Base-by-base conservation (phyloP, 2,113 vertebrate genomes). In the Rattus rattus region DNA sequence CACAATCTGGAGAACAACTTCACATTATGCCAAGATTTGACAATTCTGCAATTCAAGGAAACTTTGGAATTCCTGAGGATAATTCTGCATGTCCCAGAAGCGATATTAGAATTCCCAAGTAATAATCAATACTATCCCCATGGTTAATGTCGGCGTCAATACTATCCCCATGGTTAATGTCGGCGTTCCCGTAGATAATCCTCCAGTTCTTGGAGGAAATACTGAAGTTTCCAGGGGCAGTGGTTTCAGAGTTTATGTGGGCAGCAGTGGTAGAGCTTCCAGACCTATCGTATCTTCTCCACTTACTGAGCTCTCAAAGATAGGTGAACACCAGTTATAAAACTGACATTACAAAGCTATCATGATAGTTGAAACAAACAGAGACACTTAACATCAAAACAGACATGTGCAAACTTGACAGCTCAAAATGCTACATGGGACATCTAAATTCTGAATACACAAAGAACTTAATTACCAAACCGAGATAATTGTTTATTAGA, bases 21-120 rank as follows among this genome's bases (percentile, higher is more conserved):
- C 99, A 99, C 95, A 99, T 99, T 97, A 99, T 99, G 97, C 99
- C 99, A 98, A 99, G 99, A 96, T 99, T 99, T 90, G 98, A 99
- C 69, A 99, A 98, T 94, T 99, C 99, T 70, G 97, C 99, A 80
- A 99, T 99, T 97, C 97, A 98, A 90, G 98, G 98, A 93, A 99
- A 99, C 7, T 30, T 11, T 95, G 67, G 73, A 95, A 73, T 96
- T 90, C 56, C n/a, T 87, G 19, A 77, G 73, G 87, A 90, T 63
- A 91, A 47, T 72, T 7, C 13, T 72, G 54, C 28, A 72, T 5
- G 47, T 65, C 17, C n/a, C 54, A 94, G 43, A 56, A 24, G 19
- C 61, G 94, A 70, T 49, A 30, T 63, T 70, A 63, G 61, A 70
- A 26, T 84, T 77, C 43, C 83, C 88, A 10, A 99, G 43, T 72